Percentiles rank a stretch among this genome's conserved stretches.
phyloP scores from a whole-genome alignment of 2,113 vertebrate genomes.

The Progne subis region DNA sequence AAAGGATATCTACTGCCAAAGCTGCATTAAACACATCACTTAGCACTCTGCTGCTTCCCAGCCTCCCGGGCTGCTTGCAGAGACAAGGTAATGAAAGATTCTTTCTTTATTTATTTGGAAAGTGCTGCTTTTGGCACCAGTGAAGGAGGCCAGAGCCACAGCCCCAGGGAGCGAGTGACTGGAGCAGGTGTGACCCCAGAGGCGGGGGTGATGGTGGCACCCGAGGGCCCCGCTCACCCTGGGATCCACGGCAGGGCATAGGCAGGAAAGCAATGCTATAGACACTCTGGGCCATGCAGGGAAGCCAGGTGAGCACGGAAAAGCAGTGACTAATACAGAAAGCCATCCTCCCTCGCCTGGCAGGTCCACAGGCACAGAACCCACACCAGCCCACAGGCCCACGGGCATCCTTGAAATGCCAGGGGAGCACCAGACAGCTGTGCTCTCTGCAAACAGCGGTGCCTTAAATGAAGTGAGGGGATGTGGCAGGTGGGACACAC shows the following conservation, averaged over 20 bases:
- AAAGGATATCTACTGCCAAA: not conserved
- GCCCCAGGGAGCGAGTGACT: not conserved
- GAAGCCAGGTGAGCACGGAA: not conserved
- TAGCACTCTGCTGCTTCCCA: not conserved
- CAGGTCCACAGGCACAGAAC: not conserved
- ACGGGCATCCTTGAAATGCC: not conserved
- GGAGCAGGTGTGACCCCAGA: not conserved
- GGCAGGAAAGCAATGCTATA: not conserved
- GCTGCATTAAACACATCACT: not conserved
- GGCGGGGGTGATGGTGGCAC: not conserved
- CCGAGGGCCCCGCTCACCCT: fast-evolving
- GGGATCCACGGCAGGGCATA: not conserved
- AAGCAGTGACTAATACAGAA: not conserved
- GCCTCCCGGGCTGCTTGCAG: not conserved
- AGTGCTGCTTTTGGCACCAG: not conserved
- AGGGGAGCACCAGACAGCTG: not conserved
- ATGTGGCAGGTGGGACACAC: not conserved
- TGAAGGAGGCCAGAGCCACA: not conserved
- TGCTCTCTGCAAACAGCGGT: fast-evolving
- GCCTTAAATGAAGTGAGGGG: not conserved
- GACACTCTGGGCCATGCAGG: not conserved
- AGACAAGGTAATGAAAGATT: not conserved
- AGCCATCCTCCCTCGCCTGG: not conserved
- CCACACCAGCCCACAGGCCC: not conserved
- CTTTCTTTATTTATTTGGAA: not conserved